Percentiles rank a stretch among this genome's conserved stretches.
Evolutionary conservation across 1,140 invertebrate genomes (phyloP).

Genomic region (Scaptomyza pallida): DNA sequence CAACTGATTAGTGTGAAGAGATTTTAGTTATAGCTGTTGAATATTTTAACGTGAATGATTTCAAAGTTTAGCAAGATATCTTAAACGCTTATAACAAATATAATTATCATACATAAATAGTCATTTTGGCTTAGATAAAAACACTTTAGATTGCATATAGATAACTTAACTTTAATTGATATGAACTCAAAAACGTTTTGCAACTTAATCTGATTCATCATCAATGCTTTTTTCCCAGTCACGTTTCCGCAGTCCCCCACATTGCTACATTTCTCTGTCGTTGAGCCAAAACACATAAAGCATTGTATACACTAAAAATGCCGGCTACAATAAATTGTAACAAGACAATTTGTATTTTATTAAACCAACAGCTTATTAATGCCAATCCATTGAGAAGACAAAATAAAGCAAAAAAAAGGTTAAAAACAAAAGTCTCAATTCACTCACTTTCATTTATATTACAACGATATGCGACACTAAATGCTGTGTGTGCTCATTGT

Average conservation of each 20-base stretch:
- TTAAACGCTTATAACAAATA: too few species aligned
- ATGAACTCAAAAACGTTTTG: slow-evolving; percentile 35
- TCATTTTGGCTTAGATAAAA: too few species aligned
- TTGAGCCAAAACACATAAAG: slow-evolving; percentile 53
- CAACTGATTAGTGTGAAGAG: background rate
- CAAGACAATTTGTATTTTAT: slow-evolving; percentile 75
- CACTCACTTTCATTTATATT: slow-evolving; percentile 82
- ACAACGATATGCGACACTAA: slow-evolving; percentile 79
- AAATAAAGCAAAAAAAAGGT: slow-evolving; percentile 12
- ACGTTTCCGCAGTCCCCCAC: slow-evolving; percentile 52
- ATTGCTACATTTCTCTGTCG: slow-evolving; percentile 60
- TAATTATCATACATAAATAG: too few species aligned
- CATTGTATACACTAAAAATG: slow-evolving; percentile 46
- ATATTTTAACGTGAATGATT: too few species aligned
- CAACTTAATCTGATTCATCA: slow-evolving; percentile 15
- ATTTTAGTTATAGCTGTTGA: background rate
- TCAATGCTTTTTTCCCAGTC: slow-evolving; percentile 42
- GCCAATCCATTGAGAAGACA: slow-evolving; percentile 54
- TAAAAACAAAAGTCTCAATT: slow-evolving; percentile 43
- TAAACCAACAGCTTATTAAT: slow-evolving; percentile 69
- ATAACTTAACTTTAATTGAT: slow-evolving; percentile 16
- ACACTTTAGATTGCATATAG: background rate
- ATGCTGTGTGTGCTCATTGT: slow-evolving; percentile 62
- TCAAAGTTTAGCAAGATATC: too few species aligned
- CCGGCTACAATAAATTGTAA: slow-evolving; percentile 71